A percentile compares a stretch with the other conserved stretches of the same genome.
Conservation (phyloP, 2,113 vertebrate genomes). For the Tricholaema leucomelas region DNA sequence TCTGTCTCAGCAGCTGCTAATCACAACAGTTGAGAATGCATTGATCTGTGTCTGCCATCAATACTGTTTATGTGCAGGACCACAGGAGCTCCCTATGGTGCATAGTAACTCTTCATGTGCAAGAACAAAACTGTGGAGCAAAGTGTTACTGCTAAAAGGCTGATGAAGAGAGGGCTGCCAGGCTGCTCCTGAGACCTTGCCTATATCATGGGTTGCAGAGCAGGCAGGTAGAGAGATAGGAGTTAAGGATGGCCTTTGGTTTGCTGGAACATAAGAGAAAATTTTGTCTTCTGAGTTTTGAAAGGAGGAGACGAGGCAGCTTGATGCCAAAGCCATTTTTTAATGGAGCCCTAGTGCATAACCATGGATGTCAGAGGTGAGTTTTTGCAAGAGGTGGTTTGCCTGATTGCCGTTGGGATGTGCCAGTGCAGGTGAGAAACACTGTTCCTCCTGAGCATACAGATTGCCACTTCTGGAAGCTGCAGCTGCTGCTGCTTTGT, state of each 20-base stretch:
- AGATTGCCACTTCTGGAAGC: background rate
- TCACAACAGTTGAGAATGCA: background rate
- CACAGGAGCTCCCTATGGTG: background rate
- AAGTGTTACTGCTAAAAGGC: background rate
- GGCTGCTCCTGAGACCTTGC: background rate
- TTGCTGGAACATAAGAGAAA: background rate
- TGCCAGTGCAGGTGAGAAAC: background rate
- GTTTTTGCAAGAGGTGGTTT: background rate
- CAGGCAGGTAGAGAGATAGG: background rate
- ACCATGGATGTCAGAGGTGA: background rate
- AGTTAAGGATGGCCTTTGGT: background rate
- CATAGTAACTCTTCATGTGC: background rate
- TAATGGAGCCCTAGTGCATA: background rate
- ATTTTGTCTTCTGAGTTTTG: background rate
- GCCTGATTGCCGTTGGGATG: background rate
- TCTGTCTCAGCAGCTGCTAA: background rate
- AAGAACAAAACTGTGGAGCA: background rate
- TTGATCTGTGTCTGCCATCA: background rate
- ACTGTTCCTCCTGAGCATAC: background rate
- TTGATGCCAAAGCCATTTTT: rapidly evolving
- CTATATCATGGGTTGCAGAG: rapidly evolving
- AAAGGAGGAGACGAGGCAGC: background rate
- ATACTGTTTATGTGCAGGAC: background rate
- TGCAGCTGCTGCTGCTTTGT: background rate
- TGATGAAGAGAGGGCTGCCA: background rate